Percentiles rank a stretch among this genome's conserved stretches.
Evolutionary conservation across 1,140 invertebrate species (phyloP).

Genomic region (Caenorhabditis elegans): WBcel235 BX284604.4:5208001-5208500

Average conservation of each 20-base stretch:
- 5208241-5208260: not conserved
- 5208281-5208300: not conserved
- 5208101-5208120: not conserved
- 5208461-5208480: too few relatives aligned
- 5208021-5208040: not conserved
- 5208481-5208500: too few relatives aligned
- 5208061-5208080: not conserved
- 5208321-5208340: not conserved
- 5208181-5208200: not conserved
- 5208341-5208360: not conserved
- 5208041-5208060: constrained; percentile 4
- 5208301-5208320: not conserved
- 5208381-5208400: not conserved
- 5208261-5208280: not conserved
- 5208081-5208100: not conserved
- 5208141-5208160: not conserved
- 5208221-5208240: not conserved
- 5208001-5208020: not conserved
- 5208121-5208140: not conserved
- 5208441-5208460: not conserved
- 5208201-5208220: not conserved
- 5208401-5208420: not conserved
- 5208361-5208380: not conserved
- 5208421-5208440: too few relatives aligned
- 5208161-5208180: not conserved